Percentiles rank a stretch among this genome's conserved stretches.
Conservation (phyloP, 1,140 invertebrate genomes). For the Bombus ignitus region DNA sequence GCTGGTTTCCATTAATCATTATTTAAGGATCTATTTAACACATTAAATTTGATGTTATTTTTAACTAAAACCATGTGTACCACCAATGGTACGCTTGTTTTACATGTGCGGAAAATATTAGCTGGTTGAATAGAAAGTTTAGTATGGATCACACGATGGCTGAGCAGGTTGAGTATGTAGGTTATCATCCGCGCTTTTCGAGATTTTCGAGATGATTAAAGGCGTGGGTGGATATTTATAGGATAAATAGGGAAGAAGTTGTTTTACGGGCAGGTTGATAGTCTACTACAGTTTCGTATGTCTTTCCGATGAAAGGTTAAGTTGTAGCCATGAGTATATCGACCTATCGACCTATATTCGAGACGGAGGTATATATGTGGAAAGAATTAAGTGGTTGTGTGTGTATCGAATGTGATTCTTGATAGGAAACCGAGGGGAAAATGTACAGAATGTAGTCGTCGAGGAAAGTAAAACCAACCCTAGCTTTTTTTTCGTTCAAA, state of each 20-base stretch:
- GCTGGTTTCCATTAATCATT: background rate
- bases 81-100: background rate
- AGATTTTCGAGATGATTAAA: background rate
- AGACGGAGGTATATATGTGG: no score
- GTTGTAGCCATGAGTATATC: slow-evolving; percentile 46
- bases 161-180: background rate
- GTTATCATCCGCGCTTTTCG: background rate
- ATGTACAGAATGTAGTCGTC: background rate
- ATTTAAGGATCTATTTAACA: slow-evolving; percentile 10
- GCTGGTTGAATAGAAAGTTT: background rate
- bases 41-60: background rate
- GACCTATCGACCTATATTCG: slow-evolving; percentile 45
- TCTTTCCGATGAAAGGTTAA: slow-evolving; percentile 21
- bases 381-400: slow-evolving; percentile 1
- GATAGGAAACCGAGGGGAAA: background rate
- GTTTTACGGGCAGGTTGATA: background rate
- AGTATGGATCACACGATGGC: background rate
- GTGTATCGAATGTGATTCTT: background rate
- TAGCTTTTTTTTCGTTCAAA: background rate
- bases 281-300: background rate
- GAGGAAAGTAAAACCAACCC: background rate
- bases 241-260: background rate
- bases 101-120: background rate
- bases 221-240: background rate
- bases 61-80: background rate